phyloP scores from a whole-genome alignment of 2,888 invertebrate genomes.

The Sarcophaga carnaria region DNA sequence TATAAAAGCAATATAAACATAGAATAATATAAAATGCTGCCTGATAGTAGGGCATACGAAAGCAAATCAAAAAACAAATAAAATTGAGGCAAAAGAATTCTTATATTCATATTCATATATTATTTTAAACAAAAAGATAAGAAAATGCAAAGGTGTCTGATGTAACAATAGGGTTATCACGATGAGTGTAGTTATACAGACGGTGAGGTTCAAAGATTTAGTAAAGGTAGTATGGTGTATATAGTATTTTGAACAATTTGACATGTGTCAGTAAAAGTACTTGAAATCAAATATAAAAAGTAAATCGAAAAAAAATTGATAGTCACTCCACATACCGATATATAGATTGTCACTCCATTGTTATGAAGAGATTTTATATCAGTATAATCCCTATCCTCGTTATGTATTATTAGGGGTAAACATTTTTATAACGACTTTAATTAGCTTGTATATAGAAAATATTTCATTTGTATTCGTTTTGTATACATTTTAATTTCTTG shows the following conservation, averaged over 20 bases:
- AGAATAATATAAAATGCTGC: not conserved
- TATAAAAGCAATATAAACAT: not conserved
- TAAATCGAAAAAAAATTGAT: too few relatives aligned
- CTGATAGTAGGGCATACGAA: not conserved
- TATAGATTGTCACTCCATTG: too few relatives aligned
- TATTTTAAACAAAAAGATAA: conserved; percentile 54
- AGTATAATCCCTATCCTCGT: too few relatives aligned
- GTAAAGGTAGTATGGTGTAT: conserved; percentile 52
- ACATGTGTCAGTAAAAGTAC: not conserved
- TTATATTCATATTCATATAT: not conserved
- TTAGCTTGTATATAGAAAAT: not conserved
- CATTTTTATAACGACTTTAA: not conserved
- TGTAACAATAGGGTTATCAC: conserved; percentile 69
- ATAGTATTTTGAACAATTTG: not conserved
- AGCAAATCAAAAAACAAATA: not conserved
- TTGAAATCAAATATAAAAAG: too few relatives aligned
- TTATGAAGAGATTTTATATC: too few relatives aligned
- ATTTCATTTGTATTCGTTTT: not conserved
- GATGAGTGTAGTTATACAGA: conserved; percentile 56
- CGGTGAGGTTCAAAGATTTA: conserved; percentile 60
- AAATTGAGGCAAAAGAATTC: not conserved
- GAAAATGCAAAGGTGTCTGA: conserved; percentile 59
- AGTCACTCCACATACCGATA: too few relatives aligned
- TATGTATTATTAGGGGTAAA: too few relatives aligned
- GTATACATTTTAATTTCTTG: not conserved